Base-by-base conservation (phyloP, 1,140 invertebrate species). In the Bombus ignitus region DNA sequence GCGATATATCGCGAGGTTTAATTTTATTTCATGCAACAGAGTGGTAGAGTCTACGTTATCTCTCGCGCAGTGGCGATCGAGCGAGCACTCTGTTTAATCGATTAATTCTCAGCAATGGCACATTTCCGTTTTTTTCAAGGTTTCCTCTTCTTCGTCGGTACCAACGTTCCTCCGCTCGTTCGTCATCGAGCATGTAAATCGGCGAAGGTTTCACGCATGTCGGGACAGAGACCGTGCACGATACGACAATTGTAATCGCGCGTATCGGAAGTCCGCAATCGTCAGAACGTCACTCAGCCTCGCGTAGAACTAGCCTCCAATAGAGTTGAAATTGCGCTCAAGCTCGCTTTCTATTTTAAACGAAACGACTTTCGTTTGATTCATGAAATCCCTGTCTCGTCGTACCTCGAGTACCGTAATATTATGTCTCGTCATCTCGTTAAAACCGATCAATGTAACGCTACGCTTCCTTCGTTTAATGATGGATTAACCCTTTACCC, bases 231-330 rank as follows among this genome's bases (percentile, higher is more conserved):
- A 77, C 25, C 28, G 59, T 5, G 28, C 66, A 62, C 77, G 32
- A 71, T 62, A 66, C 72, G 80, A 77, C 80, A 76, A 82, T 86
- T 86, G 85, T 53, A 71, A 76, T 82, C 80, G 42, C 39, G 39
- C 73, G 72, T 76, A 86, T 86, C 85, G 85, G 73, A 86, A 86
- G 80, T 86, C 62, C 44, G 79, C 65, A 71, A 86, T 83, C 73
- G 85, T n/a, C 82, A 53, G 47, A 53, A 22, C 47, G 75, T 39
- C 25, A 42, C 22, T 35, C 35, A 53, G 10, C 76, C 66, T 71
- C 62, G 47, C 76, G 53, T 59, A 25, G 39, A 80, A 72, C 44
- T 57, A 59, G 59, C 59, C 59, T 53, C 78, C 70, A 81, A 84
- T 72, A 22, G 66, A 71, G 76, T 42, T 70, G 81, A 80, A 84